Base-by-base conservation (phyloP, 2,797 vertebrate species). In the Petrocephalus sullivani region DNA sequence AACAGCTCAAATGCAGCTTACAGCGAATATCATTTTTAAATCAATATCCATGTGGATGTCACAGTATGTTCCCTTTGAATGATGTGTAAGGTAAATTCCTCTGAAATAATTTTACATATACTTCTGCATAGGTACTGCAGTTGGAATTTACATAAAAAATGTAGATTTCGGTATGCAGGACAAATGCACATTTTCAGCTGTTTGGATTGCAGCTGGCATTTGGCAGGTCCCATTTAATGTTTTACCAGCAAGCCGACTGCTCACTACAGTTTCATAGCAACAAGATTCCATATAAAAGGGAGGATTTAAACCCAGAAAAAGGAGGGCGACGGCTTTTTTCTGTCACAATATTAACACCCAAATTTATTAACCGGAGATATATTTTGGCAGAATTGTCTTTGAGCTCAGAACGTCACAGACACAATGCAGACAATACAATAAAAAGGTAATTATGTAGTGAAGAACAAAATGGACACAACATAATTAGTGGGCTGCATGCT, bases 251-350 rank as follows among this genome's bases (percentile, higher is more conserved):
- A 46, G 37, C 75, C 46, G 37, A 16, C 41, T 49, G 46, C 41
- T 78, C 6, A 41, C 33, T 78, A 49, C 41, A 78, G 75, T 78
- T 78, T 78, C 75, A 78, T 78, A 78, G 75, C 75, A 78, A 78
- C 75, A 78, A n/a, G 71, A 78, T 41, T 78, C 37, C 71, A n/a
- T 78, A 49, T 78, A n/a, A 78, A 19, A 49, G 8, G 19, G 19
- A 49, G 41, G 37, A 49, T 78, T 1, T 78, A 41, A 78, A 78
- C 19, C 16, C 75, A 78, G 75, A 78, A 8, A 78, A 78, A 16
- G 41, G 37, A 78, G 75, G 19, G 41, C n/a, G 16, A 78, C 0
- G 7, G 7, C 2, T n/a, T 46, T 49, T 19, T 78, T 78, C 37
- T 49, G 16, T 78, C 7, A 6, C 37, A 16, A 78, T 46, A 78